These are phyloP conservation scores for Phyllopteryx taeniolatus DNA, from an alignment of 2,113 vertebrate genomes.

Conservation along the genomic window DNA sequence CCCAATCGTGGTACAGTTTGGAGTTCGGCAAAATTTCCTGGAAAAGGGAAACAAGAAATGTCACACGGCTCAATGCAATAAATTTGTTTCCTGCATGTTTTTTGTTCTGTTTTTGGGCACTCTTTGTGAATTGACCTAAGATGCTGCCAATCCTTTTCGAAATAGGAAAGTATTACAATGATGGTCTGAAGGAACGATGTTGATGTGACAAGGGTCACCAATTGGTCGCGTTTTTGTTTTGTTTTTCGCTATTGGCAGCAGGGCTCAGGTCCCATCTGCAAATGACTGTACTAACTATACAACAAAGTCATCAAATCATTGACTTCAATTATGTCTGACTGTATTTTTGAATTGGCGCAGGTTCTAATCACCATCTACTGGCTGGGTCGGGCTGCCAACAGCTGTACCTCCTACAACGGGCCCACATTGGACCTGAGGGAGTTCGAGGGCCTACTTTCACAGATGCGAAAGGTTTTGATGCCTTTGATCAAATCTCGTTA, in stretches of 20 bases:
- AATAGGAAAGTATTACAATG: too few species aligned
- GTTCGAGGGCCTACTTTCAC: conserved; percentile 91
- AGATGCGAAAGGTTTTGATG: conserved; percentile 88
- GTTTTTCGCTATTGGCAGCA: neutral
- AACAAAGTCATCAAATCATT: neutral
- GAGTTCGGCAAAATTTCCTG: too few species aligned
- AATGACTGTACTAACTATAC: neutral
- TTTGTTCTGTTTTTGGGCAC: too few species aligned
- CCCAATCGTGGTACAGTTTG: too few species aligned
- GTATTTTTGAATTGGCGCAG: conserved; percentile 60
- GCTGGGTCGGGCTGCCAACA: conserved; percentile 91
- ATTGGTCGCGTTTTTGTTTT: neutral
- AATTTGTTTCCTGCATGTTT: too few species aligned
- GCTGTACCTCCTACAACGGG: conserved; percentile 85
- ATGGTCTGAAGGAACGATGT: too few species aligned
- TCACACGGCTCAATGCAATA: too few species aligned
- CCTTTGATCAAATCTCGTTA: neutral
- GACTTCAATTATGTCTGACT: neutral
- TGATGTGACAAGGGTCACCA: neutral
- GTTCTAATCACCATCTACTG: conserved; percentile 96
- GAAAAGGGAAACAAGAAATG: too few species aligned
- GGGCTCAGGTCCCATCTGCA: neutral
- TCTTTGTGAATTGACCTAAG: too few species aligned
- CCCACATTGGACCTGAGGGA: conserved; percentile 91
- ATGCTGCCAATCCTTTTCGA: too few species aligned